A percentile compares a stretch with the other conserved stretches of the same genome.
phyloP scores from a whole-genome alignment of 2,797 vertebrate genomes.

The Chelon auratus region DNA sequence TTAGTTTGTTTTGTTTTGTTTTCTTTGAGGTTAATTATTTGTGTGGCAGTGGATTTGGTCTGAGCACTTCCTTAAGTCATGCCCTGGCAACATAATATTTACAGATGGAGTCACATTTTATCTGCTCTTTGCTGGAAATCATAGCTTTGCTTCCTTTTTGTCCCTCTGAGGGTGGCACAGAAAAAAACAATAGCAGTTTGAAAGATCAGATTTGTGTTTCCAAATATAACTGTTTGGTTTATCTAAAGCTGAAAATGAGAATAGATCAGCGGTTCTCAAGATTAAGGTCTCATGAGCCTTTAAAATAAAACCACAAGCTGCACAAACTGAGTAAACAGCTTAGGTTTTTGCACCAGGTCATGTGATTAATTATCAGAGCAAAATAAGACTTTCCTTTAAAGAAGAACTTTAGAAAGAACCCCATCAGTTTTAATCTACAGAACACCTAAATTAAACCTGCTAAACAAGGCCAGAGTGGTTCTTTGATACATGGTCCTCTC shows the following conservation, averaged over 20 bases:
- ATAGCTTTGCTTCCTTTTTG: background rate
- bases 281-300: background rate
- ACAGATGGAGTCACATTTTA: constrained; percentile 44
- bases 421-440: background rate
- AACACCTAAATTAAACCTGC: background rate
- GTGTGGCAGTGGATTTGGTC: constrained; percentile 36
- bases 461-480: background rate
- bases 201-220: constrained; percentile 16
- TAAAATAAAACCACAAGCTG: constrained; percentile 4
- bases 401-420: background rate
- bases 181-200: background rate
- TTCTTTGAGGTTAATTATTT: constrained; percentile 42
- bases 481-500: background rate
- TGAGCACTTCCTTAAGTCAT: constrained; percentile 22
- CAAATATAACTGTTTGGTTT: constrained; percentile 11
- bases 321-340: background rate
- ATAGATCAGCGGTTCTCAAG: background rate
- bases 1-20: background rate
- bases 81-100: constrained; percentile 55
- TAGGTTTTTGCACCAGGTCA: background rate
- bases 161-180: background rate
- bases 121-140: constrained; percentile 14
- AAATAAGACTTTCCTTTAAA: background rate
- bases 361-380: constrained; percentile 14
- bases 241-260: constrained; percentile 8